Evolutionary conservation across 2,888 invertebrate species (phyloP).

Genomic region (Xylocampa areola): DNA sequence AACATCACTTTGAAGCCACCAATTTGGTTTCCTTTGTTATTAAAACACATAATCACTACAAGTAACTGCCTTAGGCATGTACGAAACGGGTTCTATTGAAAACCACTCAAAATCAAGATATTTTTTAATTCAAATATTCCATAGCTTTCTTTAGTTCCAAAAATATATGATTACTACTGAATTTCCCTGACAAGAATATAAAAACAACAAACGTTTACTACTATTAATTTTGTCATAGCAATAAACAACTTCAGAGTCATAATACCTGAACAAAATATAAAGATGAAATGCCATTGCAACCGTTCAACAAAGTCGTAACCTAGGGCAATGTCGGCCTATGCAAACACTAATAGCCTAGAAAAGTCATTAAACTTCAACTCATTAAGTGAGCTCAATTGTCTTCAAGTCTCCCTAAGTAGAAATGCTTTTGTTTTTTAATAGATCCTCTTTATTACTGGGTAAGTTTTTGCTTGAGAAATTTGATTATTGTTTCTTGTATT

Average conservation of each 20-base stretch:
- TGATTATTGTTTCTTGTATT: constrained; percentile 18
- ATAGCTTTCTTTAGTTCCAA: no score
- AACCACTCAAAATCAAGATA: no score
- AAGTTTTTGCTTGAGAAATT: constrained; percentile 14
- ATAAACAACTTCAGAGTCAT: constrained; percentile 1
- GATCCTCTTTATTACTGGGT: constrained; percentile 5
- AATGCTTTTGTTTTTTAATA: constrained; percentile 24
- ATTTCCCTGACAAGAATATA: no score
- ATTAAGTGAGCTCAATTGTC: constrained; percentile 47
- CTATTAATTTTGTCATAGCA: no score
- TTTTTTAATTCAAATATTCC: no score
- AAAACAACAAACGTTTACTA: constrained; percentile 9
- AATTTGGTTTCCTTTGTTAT: no score
- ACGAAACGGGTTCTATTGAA: no score
- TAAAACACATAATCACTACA: no score
- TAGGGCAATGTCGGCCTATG: constrained; percentile 27
- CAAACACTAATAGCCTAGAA: constrained; percentile 43
- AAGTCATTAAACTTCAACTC: constrained; percentile 51
- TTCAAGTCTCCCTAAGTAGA: constrained; percentile 13
- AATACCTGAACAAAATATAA: constrained; percentile 29
- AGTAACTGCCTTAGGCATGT: no score
- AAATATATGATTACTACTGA: no score
- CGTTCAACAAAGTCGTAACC: constrained; percentile 17
- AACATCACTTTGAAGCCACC: no score
- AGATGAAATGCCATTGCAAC: constrained; percentile 34